Base-by-base conservation (phyloP, 2,797 vertebrate genomes). In the Triplophysa bombifrons region DNA sequence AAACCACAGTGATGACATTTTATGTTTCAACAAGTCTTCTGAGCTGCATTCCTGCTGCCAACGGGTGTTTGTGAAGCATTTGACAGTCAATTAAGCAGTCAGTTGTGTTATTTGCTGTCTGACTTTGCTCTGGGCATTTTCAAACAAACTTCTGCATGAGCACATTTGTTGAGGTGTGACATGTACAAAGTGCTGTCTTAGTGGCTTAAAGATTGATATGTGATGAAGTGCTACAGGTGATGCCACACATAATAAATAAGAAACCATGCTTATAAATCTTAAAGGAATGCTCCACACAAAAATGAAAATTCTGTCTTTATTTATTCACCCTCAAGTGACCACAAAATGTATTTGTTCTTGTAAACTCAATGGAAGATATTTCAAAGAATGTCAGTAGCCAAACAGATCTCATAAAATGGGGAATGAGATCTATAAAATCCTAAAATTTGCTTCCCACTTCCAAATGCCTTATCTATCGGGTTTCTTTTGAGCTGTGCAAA, bases 11-110 rank as follows among this genome's bases (percentile, higher is more conserved):
- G 30, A 34, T 69, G 53, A 46, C 22, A 61, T 72, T 58, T 76
- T 77, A 17, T 80, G 84, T 83, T 75, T 77, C 72, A 74, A 83
- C 84, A 82, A 30, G 80, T 77, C 74, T 76, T 58, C 44, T 74
- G 3, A 41, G 46, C 25, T 30, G 5, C 60, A 68, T 34, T 76
- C 44, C 63, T 60, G 34, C 60, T 63, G 72, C 44, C 66, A 65
- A 38, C 48, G 63, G 41, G 30, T 53, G 30, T 69, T 61, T 72
- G 58, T 25, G 4, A n/a, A 65, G 58, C 71, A 48, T 82, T 60
- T 72, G 80, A 70, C 61, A 72, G 55, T 4, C 63, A 63, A 67
- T 71, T 63, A 72, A 72, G 55, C 68, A 76, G 19, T 82, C 67
- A 67, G 60, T 76, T 50, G 65, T 58, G 13, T 48, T 44, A 79